Base-by-base conservation (phyloP, 2,888 invertebrate genomes). In the Troides aeacus region DNA sequence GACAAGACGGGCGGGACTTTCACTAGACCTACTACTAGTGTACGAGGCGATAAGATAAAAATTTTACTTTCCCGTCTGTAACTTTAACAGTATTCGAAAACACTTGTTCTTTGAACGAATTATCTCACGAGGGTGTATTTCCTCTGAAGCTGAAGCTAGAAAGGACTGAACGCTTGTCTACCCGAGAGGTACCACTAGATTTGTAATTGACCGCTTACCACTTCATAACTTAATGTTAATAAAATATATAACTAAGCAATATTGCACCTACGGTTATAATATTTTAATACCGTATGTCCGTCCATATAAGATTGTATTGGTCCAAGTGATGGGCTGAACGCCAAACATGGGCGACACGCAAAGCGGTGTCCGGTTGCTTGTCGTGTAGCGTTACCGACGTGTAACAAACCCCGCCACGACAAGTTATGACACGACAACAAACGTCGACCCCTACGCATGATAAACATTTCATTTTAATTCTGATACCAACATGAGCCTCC, bases 381-480 rank as follows among this genome's bases (percentile, higher is more conserved):
- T 85, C 85, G 81, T 81, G 80, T 83, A 79, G 78, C 82, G 80
- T 87, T 83, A 84, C 84, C 80, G 78, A 76, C 82, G 82, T 82
- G 85, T 83, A 85, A 82, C 84, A 78, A 82, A 82, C 83, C 85
- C 80, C 82, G 81, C 78, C 77, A 75, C 80, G 84, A 86, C 89
- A 84, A 86, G 85, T 89, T 88, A 87, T 88, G 88, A 90, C 90
- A 88, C 81, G 86, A 85, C 84, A 86, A 85, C 87, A 87, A 85
- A 86, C 81, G 85, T 84, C 84, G 83, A 82, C 83, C 83, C n/a
- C 81, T 79, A 59, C 60, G 77, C 77, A 73, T 78, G 78, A 82
- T 82, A 83, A 80, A 81, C 75, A 72, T 77, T 83, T 81, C 78
- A 78, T 65, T 84, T 85, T 83, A 81, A 81, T 86, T 83, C 82